Base-by-base conservation (phyloP, 2,113 vertebrate species). In the Cyanoderma ruficeps region DNA sequence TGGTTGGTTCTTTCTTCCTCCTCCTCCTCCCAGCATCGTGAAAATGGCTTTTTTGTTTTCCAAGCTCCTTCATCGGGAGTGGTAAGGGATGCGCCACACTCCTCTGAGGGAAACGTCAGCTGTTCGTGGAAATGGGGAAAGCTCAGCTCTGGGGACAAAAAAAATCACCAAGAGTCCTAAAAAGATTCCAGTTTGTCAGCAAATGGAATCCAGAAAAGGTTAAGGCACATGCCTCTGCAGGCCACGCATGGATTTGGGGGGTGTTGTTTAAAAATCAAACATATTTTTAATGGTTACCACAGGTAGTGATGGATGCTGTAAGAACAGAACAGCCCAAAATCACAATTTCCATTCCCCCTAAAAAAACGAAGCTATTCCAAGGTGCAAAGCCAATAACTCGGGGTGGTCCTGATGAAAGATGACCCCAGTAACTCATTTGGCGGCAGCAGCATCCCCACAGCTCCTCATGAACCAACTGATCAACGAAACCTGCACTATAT, bases 1-100 rank as follows among this genome's bases (percentile, higher is more conserved):
- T 46, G 19, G 28, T 77, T 61, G 8, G 39, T 86, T 35, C 15
- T 63, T 69, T 79, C 60, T 42, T 65, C 80, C 53, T 90, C 93
- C 77, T 83, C 92, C 71, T 71, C 47, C 87, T 63, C 63, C 10
- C 39, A 78, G 47, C 56, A 25, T 83, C 71, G 39, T 16, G 39
- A 82, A 96, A 97, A 96, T 35, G 70, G 44, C 12, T 94, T 74
- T 37, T 92, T 59, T 27, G 47, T 46, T 37, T 53, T 10, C 23
- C n/a, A 82, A 50, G 33, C 8, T 91, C 63, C 87, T 94, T 59
- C 20, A 41, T 20, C 33, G 18, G 0, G 60, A 83, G 31, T 3
- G 49, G 16, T 30, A 13, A 68, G 52, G 80, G 42, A 70, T 77
- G 30, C 20, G 7, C 15, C 22, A 25, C 21, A 2, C 15, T 76